phyloP scores from a whole-genome alignment of 2,888 invertebrate species.

The Meteorus cinctellus region DNA sequence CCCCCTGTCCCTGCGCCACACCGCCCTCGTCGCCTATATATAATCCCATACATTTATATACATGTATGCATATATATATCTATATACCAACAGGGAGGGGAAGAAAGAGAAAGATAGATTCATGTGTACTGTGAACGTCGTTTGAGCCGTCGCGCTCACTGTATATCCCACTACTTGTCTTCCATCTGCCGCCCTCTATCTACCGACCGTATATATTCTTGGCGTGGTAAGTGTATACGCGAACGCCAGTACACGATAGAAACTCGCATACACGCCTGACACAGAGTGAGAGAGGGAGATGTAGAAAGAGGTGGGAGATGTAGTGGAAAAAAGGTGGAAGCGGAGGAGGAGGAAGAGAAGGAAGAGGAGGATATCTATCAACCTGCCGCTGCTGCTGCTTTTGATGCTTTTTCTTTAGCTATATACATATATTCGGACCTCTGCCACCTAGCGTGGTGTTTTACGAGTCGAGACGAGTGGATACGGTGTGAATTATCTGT shows the following conservation, averaged over 20 bases:
- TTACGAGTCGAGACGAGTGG: constrained; percentile 19
- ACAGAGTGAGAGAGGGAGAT: too few relatives aligned
- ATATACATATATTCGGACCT: not conserved
- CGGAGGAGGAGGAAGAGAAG: not conserved
- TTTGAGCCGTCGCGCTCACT: constrained; percentile 53
- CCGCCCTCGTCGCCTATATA: constrained; percentile 44
- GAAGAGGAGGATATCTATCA: constrained; percentile 57
- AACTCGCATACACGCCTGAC: not conserved
- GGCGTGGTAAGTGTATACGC: constrained; percentile 19
- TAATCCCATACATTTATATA: not conserved
- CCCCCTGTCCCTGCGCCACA: constrained; percentile 48
- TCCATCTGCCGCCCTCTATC: constrained; percentile 62
- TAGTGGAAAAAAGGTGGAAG: not conserved
- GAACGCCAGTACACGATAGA: constrained; percentile 63
- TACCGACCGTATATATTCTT: not conserved
- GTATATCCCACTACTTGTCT: constrained; percentile 47
- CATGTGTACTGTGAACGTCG: constrained; percentile 39
- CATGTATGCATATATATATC: not conserved
- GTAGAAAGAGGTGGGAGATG: too few relatives aligned
- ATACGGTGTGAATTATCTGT: constrained; percentile 1
- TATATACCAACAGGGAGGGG: too few relatives aligned
- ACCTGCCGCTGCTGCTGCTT: constrained; percentile 62
- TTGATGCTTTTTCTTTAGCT: constrained; percentile 1
- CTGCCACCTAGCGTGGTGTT: constrained; percentile 18
- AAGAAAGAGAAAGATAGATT: not conserved